These are phyloP conservation scores for Hormiphora californensis DNA, from an alignment of 37 sponge, comb jelly and placozoan species.

Conservation along the genomic window DNA sequence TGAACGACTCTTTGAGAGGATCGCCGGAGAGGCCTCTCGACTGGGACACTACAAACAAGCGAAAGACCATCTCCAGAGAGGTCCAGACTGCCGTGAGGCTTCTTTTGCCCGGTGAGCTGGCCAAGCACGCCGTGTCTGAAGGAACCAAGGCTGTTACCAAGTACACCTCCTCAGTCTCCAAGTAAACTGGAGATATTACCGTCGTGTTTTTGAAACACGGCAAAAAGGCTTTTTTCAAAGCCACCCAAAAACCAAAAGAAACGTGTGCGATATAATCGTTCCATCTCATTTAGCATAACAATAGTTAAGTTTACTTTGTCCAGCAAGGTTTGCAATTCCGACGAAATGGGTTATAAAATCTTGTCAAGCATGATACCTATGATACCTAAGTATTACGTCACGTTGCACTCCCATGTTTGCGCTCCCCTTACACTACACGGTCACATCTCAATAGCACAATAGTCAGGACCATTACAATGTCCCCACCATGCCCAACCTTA, in stretches of 20 bases:
- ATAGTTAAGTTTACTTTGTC: too few species aligned
- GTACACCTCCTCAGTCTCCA: conserved; percentile 63
- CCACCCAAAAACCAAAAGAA: neutral
- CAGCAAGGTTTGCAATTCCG: too few species aligned
- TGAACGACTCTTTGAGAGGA: conserved; percentile 91
- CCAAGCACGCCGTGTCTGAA: conserved; percentile 91
- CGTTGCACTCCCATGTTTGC: too few species aligned
- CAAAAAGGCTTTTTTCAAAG: too few species aligned
- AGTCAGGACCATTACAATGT: too few species aligned
- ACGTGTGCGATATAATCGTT: conserved; percentile 7
- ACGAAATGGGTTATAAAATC: too few species aligned
- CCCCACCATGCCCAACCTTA: too few species aligned
- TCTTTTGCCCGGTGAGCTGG: conserved; percentile 87
- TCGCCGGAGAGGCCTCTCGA: conserved; percentile 81
- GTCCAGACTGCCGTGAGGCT: conserved; percentile 95
- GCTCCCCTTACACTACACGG: too few species aligned
- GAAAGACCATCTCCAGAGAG: conserved; percentile 84
- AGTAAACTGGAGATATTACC: neutral
- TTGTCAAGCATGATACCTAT: too few species aligned
- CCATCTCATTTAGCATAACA: conserved; percentile 59
- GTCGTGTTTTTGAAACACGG: too few species aligned
- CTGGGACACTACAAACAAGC: conserved; percentile 95
- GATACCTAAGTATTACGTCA: too few species aligned
- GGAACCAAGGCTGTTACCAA: conserved; percentile 96
- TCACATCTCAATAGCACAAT: too few species aligned